Conservation (phyloP, 2,797 vertebrate species). For the Brachymystax lenok region DNA sequence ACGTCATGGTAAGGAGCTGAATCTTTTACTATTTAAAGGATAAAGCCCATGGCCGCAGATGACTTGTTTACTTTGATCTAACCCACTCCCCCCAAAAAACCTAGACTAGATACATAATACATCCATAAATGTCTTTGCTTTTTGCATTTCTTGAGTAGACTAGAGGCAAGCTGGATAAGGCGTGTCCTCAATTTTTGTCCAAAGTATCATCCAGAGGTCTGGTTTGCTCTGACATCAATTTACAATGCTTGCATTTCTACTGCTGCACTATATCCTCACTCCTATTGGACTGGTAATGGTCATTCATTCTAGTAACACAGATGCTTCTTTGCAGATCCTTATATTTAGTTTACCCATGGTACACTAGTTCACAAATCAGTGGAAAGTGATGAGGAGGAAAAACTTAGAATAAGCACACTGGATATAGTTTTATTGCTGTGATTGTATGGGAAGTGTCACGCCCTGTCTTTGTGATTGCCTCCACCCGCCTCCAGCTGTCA, state of each 20-base stretch:
- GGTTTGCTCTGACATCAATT: background rate
- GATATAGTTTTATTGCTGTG: too few relatives aligned
- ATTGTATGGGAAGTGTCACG: too few relatives aligned
- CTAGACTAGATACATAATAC: background rate
- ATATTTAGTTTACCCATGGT: background rate
- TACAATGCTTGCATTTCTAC: background rate
- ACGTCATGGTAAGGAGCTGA: slow-evolving; percentile 53
- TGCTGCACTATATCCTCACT: background rate
- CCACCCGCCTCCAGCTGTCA: too few relatives aligned
- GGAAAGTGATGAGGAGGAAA: too few relatives aligned
- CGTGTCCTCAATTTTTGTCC: background rate
- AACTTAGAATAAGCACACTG: too few relatives aligned
- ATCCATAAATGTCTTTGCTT: background rate
- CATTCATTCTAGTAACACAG: too few relatives aligned
- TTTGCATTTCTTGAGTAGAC: background rate
- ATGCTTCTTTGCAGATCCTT: background rate
- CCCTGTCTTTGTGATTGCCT: too few relatives aligned
- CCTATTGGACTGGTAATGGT: too few relatives aligned
- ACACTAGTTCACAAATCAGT: background rate
- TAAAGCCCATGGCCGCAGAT: slow-evolving; percentile 45
- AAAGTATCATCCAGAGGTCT: background rate
- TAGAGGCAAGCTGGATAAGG: background rate
- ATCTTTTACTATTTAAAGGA: slow-evolving; percentile 51
- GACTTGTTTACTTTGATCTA: slow-evolving; percentile 55
- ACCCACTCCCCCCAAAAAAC: slow-evolving; percentile 21